Base-by-base conservation (phyloP, 1,140 invertebrate genomes). In the Sesamia nonagrioides region DNA sequence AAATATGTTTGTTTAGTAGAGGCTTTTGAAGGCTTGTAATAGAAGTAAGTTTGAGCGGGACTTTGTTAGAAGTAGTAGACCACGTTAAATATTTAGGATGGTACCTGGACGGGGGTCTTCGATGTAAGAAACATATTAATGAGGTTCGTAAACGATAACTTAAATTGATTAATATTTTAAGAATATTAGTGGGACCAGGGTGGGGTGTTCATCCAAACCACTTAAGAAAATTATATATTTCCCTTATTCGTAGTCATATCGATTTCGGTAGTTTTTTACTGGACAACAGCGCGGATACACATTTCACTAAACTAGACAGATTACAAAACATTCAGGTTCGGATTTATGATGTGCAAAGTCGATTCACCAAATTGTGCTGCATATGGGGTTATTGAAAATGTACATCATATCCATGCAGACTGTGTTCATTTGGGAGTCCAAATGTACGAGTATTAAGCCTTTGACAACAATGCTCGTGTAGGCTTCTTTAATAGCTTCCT, bases 91-190 rank as follows among this genome's bases (percentile, higher is more conserved):
- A 45, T 13, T 4, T 13, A 15, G 42, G 42, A 45, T 4, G 8
- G 42, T 45, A 11, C 7, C 42, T 45, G 0, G 45, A 69, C 9
- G 27, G 8, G 5, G 18, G 11, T 69, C 35, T 50, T 9, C 9
- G 40, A 13, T 50, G 66, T 42, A 50, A 27, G 0, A 69, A 69
- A 27, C 66, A 33, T 33, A 48, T 69, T 21, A 50, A 50, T 50
- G 18, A 69, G 13, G 17, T 69, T 2, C 6, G 33, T 35, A 33
- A 71, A 1, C n/a, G 18, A n/a, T 17, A 17, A 6, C 15, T 35
- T 6, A 71, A 71, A 37, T 17, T 71, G 11, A n/a, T 71, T 37
- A 71, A 71, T 54, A 54, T 71, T 33, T 54, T 71, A 18, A 71
- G 35, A 27, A 27, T 71, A 54, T 18, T 71, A 11, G 45, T 42